Evolutionary conservation across 1,140 invertebrate species (phyloP).

Genomic region (Pseudachorutes palmiensis): DNA sequence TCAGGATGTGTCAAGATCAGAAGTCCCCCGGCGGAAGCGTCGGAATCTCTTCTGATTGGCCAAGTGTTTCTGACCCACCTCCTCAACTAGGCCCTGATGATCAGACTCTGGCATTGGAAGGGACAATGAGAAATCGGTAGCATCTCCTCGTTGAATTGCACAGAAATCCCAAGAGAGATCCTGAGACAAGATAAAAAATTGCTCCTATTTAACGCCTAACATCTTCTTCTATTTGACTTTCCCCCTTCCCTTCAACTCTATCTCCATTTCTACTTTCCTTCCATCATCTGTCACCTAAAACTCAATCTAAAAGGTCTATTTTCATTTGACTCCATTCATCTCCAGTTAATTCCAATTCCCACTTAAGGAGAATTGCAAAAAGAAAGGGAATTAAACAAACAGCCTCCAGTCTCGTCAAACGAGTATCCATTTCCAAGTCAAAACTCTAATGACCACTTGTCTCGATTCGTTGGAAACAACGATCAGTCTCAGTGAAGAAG

Average conservation of each 20-base stretch:
- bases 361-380: too few species aligned
- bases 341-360: not conserved
- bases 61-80: not conserved
- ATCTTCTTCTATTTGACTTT: constrained; percentile 10
- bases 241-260: not conserved
- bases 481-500: too few species aligned
- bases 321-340: not conserved
- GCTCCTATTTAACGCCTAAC: constrained; percentile 9
- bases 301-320: not conserved
- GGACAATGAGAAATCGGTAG: constrained; percentile 8
- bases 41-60: not conserved
- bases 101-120: not conserved
- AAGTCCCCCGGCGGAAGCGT: not conserved
- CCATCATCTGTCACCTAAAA: constrained; percentile 9
- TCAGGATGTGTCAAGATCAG: not conserved
- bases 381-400: too few species aligned
- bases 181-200: constrained; percentile 11
- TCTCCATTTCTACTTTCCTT: not conserved
- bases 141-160: constrained; percentile 1
- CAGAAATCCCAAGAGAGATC: not conserved
- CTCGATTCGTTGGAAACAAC: too few species aligned
- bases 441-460: too few species aligned
- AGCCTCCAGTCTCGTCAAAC: too few species aligned
- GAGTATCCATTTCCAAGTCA: too few species aligned
- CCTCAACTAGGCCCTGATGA: not conserved